These are phyloP conservation scores for Eonycteris spelaea DNA, from an alignment of 2,113 vertebrate genomes.

Conservation along the genomic window DNA sequence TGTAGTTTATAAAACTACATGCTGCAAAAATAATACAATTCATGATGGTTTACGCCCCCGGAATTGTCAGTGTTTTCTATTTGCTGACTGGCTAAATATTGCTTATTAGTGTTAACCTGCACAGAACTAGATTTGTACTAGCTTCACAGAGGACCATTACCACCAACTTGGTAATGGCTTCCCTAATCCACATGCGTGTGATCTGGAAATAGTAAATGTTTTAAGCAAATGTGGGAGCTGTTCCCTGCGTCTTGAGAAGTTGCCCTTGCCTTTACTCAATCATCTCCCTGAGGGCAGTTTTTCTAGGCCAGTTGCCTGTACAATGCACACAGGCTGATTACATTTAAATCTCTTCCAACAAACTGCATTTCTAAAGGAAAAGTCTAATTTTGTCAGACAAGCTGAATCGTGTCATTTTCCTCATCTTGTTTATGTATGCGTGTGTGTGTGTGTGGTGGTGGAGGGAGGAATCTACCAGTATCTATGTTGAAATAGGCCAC, in stretches of 20 bases:
- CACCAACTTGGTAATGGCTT: not conserved
- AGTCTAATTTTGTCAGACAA: slow-evolving; percentile 34
- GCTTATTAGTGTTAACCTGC: not conserved
- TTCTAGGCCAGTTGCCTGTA: not conserved
- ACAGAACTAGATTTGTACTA: not conserved
- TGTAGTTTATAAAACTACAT: not conserved
- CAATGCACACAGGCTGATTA: not conserved
- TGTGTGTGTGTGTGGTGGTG: too few species aligned
- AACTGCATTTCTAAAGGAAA: slow-evolving; percentile 39
- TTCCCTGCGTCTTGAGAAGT: not conserved
- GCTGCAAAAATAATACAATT: not conserved
- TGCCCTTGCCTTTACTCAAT: not conserved
- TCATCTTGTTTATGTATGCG: slow-evolving; percentile 45
- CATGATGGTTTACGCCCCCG: not conserved
- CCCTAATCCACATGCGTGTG: not conserved
- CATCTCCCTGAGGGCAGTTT: not conserved
- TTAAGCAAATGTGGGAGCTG: not conserved
- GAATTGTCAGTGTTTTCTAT: not conserved
- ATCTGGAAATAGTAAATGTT: slow-evolving; percentile 34
- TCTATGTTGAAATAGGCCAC: slow-evolving; percentile 69
- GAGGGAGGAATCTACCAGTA: not conserved
- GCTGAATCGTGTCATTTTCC: slow-evolving; percentile 56
- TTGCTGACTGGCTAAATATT: not conserved
- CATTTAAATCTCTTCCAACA: not conserved
- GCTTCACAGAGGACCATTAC: not conserved